These are phyloP conservation scores for Passer montanus DNA, from an alignment of 2,113 vertebrate genomes.

Conservation along the genomic window DNA sequence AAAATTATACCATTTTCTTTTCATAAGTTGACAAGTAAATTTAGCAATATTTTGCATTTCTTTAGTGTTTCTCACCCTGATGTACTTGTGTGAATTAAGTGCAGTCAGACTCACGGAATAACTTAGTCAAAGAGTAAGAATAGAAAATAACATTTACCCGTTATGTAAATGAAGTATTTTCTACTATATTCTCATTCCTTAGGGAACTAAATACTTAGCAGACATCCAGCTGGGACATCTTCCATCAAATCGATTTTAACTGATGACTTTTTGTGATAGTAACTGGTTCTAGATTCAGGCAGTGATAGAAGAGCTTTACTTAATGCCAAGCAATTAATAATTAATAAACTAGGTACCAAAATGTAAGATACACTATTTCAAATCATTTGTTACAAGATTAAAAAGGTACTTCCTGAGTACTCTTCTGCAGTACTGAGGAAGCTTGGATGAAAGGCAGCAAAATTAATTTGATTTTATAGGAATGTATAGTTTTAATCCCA, in stretches of 20 bases:
- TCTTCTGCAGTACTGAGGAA: not conserved
- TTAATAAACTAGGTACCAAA: conserved; percentile 7
- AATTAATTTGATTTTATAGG: not conserved
- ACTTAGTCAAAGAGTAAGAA: not conserved
- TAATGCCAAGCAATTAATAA: not conserved
- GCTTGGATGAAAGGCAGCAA: not conserved
- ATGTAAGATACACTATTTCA: not conserved
- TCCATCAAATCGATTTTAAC: not conserved
- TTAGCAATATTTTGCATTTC: not conserved
- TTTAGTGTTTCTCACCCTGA: not conserved
- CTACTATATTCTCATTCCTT: not conserved
- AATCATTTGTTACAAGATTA: not conserved
- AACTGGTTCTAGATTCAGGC: not conserved
- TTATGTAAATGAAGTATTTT: not conserved
- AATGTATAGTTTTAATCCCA: not conserved
- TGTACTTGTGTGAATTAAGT: not conserved
- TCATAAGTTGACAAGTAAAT: not conserved
- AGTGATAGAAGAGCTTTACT: not conserved
- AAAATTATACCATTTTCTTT: not conserved
- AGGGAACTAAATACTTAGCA: not conserved
- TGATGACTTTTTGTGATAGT: not conserved
- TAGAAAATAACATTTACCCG: not conserved
- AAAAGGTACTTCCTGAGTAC: not conserved
- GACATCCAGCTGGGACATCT: not conserved
- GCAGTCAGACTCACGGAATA: not conserved